phyloP scores from a whole-genome alignment of 2,113 vertebrate genomes.

The Xyliphius kryptos region DNA sequence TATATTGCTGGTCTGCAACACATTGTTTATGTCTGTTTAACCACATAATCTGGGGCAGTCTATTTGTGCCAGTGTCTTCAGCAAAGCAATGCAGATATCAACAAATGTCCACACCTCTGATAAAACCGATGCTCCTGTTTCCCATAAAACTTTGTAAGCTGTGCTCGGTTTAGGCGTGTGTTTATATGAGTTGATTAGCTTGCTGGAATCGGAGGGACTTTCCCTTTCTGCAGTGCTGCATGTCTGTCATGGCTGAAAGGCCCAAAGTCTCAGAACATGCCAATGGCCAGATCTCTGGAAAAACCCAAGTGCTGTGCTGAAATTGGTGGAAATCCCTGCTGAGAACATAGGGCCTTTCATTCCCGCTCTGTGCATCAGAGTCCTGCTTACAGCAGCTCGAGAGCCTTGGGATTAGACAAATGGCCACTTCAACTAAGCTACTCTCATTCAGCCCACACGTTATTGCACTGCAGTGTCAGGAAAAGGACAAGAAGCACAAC shows the following conservation, averaged over 20 bases:
- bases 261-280: slow-evolving; percentile 14
- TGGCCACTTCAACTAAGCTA: slow-evolving; percentile 6
- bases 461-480: slow-evolving; percentile 22
- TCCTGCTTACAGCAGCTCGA: slow-evolving; percentile 2
- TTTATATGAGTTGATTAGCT: background rate
- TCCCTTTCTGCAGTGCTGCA: too few relatives aligned
- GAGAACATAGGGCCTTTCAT: slow-evolving; percentile 39
- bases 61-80: too few relatives aligned
- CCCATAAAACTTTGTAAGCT: too few relatives aligned
- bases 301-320: slow-evolving; percentile 17
- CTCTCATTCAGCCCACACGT: slow-evolving; percentile 8
- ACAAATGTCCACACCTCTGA: too few relatives aligned
- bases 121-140: too few relatives aligned
- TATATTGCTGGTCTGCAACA: too few relatives aligned
- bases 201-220: slow-evolving; percentile 10
- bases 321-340: slow-evolving; percentile 28
- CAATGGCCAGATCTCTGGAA: slow-evolving; percentile 36
- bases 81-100: too few relatives aligned
- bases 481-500: slow-evolving; percentile 8
- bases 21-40: too few relatives aligned
- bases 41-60: too few relatives aligned
- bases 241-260: too few relatives aligned
- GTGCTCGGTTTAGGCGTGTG: too few relatives aligned
- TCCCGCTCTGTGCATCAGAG: slow-evolving; percentile 14
- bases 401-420: slow-evolving; percentile 23